Evolutionary conservation across 2,888 invertebrate species (phyloP).

Genomic region (Euzophera pinguis): DNA sequence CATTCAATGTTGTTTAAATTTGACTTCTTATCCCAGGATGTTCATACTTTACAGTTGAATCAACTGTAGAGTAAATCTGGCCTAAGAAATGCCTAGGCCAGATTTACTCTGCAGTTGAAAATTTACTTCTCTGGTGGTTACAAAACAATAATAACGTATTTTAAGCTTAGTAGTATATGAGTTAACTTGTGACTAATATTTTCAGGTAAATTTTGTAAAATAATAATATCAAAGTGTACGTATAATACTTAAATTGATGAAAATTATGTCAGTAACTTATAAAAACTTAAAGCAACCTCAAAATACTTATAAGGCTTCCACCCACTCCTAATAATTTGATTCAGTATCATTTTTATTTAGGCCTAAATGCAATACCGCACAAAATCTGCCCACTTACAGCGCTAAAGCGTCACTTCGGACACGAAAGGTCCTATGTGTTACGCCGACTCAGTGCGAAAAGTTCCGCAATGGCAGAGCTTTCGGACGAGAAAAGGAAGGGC

Average conservation of each 20-base stretch:
- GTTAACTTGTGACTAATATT: too few species aligned
- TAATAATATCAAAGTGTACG: too few species aligned
- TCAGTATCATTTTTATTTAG: constrained; percentile 64
- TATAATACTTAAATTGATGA: too few species aligned
- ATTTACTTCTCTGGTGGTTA: too few species aligned
- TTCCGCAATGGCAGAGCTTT: constrained; percentile 60
- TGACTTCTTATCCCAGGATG: neutral
- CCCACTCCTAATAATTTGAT: constrained; percentile 38
- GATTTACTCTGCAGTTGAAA: too few species aligned
- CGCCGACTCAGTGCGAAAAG: constrained; percentile 54
- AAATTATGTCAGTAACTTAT: too few species aligned
- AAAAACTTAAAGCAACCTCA: neutral
- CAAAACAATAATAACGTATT: too few species aligned
- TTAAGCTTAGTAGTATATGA: too few species aligned
- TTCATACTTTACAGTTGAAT: neutral
- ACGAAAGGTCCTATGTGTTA: constrained; percentile 45
- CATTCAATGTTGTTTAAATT: constrained; percentile 1
- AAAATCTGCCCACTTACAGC: constrained; percentile 77
- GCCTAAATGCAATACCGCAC: constrained; percentile 70
- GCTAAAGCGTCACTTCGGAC: constrained; percentile 50
- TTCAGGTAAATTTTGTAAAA: too few species aligned
- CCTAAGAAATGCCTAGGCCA: too few species aligned
- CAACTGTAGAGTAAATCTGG: too few species aligned
- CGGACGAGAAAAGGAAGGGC: constrained; percentile 64
- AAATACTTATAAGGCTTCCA: neutral